Conservation (phyloP, 2,888 invertebrate genomes). For the Conus canariensis region DNA sequence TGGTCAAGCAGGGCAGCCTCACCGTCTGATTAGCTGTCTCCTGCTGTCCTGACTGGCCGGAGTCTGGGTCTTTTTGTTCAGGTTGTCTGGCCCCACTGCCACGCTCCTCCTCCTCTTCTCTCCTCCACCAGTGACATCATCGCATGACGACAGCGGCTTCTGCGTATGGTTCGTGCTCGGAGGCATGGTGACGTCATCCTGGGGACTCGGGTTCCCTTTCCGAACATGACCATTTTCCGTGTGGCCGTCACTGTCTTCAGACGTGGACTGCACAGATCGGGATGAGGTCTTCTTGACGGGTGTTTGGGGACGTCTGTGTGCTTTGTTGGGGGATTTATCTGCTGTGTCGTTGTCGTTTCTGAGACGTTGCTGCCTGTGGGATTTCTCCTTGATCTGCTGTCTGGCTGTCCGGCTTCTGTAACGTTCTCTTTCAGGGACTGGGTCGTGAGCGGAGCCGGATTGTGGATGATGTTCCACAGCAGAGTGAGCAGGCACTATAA, state of each 20-base stretch:
- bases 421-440: neutral
- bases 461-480: neutral
- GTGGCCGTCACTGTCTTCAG: neutral
- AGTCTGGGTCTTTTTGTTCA: constrained; percentile 31
- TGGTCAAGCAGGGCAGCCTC: neutral
- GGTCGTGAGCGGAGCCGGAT: neutral
- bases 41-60: neutral
- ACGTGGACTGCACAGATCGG: neutral
- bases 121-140: neutral
- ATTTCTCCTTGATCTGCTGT: neutral
- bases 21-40: neutral
- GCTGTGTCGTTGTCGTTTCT: neutral
- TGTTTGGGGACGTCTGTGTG: no score
- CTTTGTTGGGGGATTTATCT: neutral
- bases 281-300: no score
- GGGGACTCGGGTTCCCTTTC: neutral
- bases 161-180: constrained; percentile 17
- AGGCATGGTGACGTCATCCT: neutral
- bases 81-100: constrained; percentile 23
- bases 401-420: no score
- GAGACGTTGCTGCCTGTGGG: neutral
- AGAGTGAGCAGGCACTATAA: neutral
- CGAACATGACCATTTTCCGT: neutral
- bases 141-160: constrained; percentile 23
- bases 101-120: neutral